These are phyloP conservation scores for Cepaea hortensis DNA, from an alignment of 2,888 invertebrate genomes.

Conservation along the genomic window DNA sequence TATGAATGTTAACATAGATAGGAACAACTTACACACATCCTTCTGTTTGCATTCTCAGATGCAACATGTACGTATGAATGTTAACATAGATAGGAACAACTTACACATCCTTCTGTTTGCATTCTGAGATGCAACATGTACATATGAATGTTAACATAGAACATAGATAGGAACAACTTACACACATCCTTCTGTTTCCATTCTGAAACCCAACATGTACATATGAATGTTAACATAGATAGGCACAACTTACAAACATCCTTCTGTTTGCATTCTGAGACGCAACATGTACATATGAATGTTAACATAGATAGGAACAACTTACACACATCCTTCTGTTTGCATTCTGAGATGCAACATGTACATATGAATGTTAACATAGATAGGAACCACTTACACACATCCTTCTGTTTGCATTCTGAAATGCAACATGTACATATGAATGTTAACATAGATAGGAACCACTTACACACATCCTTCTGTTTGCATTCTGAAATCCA, in stretches of 20 bases:
- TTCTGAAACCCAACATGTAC: not conserved
- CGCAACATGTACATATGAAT: not conserved
- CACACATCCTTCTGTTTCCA: not conserved
- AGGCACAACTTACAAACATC: not conserved
- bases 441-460: not conserved
- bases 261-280: not conserved
- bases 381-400: constrained; percentile 1
- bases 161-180: too few species aligned
- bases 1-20: not conserved
- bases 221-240: not conserved
- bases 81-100: not conserved
- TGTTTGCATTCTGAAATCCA: not conserved
- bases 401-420: not conserved
- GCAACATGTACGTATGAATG: not conserved
- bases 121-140: not conserved
- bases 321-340: not conserved
- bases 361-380: not conserved
- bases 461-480: not conserved
- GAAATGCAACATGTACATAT: not conserved
- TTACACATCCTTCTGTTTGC: not conserved
- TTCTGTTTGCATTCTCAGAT: not conserved
- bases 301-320: not conserved
- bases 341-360: not conserved
- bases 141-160: not conserved
- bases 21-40: not conserved